Conservation (phyloP, 2,113 vertebrate species). For the Sterna hirundo region DNA sequence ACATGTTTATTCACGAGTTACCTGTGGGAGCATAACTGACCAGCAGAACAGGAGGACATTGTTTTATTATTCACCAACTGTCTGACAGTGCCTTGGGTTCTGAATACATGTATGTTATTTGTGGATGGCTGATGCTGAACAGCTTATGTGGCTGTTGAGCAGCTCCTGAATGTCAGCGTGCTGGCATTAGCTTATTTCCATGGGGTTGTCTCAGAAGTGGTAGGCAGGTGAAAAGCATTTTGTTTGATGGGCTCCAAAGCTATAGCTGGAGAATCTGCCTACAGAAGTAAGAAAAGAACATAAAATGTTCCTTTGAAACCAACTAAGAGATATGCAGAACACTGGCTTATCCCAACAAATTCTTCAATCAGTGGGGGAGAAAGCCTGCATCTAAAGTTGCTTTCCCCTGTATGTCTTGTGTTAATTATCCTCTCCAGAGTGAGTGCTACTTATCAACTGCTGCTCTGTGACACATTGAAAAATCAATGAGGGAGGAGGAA, state of each 20-base stretch:
- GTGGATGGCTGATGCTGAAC: neutral
- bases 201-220: neutral
- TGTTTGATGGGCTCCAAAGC: neutral
- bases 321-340: neutral
- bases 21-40: neutral
- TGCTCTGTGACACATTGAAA: neutral
- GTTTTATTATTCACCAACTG: neutral
- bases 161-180: neutral
- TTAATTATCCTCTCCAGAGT: neutral
- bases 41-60: neutral
- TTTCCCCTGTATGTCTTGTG: neutral
- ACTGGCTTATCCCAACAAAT: neutral
- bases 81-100: neutral
- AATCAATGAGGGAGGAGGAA: neutral
- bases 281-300: neutral
- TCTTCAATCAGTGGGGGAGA: neutral
- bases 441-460: neutral
- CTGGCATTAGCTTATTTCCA: neutral
- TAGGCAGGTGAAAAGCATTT: neutral
- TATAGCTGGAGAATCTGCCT: neutral
- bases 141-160: neutral
- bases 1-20: neutral
- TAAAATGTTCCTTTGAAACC: neutral
- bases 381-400: neutral
- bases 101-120: neutral